Conservation (phyloP, 2,888 invertebrate species). For the Bunonema sp. region DNA sequence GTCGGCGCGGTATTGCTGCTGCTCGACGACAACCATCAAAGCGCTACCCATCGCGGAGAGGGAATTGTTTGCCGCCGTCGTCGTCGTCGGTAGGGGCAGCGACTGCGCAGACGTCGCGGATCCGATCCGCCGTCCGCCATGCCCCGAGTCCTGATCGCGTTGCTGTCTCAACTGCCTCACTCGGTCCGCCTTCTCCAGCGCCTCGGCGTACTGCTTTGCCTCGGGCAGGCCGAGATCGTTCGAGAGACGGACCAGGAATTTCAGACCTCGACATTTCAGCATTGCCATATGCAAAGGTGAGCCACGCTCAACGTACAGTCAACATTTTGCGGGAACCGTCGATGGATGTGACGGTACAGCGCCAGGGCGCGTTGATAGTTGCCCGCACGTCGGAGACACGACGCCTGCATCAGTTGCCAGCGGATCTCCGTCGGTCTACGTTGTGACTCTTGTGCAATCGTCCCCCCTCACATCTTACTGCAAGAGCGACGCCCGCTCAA, state of each 20-base stretch:
- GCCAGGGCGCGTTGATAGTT: slow-evolving; percentile 68
- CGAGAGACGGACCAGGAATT: slow-evolving; percentile 71
- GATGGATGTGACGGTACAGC: slow-evolving; percentile 69
- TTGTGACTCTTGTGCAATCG: neutral
- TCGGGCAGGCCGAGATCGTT: slow-evolving; percentile 78
- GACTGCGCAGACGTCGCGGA: slow-evolving; percentile 2
- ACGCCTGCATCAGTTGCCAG: slow-evolving; percentile 68
- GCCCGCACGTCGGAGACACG: slow-evolving; percentile 60
- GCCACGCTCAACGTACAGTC: slow-evolving; percentile 56
- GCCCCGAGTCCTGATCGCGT: slow-evolving; percentile 19
- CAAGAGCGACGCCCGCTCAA: slow-evolving; percentile 63
- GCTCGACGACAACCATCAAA: no score
- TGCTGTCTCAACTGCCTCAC: slow-evolving; percentile 18
- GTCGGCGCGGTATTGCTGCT: no score
- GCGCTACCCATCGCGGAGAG: no score
- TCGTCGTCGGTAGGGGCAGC: slow-evolving; percentile 3
- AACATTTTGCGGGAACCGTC: slow-evolving; percentile 78
- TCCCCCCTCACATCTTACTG: slow-evolving; percentile 46
- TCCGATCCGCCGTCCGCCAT: slow-evolving; percentile 15
- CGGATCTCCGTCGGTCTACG: slow-evolving; percentile 62
- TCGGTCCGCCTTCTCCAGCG: slow-evolving; percentile 12
- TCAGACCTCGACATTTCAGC: slow-evolving; percentile 54
- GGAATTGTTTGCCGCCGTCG: no score
- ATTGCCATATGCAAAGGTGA: neutral
- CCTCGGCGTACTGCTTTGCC: slow-evolving; percentile 52